Percentiles rank a stretch among this genome's conserved stretches.
Conservation (phyloP, 2,797 vertebrate genomes). For the Apodemus agrarius region DNA sequence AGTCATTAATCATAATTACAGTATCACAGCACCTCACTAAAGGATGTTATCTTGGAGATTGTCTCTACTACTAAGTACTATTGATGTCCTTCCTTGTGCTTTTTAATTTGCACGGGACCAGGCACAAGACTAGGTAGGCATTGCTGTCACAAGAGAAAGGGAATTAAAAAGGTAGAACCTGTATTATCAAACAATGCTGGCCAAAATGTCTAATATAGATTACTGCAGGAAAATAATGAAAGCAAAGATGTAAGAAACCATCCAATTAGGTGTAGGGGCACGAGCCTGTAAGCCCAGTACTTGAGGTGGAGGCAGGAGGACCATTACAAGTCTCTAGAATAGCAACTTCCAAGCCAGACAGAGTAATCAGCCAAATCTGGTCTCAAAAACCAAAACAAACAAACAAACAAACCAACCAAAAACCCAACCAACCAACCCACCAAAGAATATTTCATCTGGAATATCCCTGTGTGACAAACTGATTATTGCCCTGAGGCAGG, state of each 20-base stretch:
- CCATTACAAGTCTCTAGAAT: background rate
- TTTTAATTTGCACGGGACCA: background rate
- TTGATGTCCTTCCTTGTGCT: background rate
- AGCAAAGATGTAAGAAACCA: background rate
- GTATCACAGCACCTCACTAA: background rate
- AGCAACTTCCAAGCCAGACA: background rate
- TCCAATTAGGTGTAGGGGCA: background rate
- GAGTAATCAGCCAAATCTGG: background rate
- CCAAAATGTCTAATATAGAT: slow-evolving; percentile 35
- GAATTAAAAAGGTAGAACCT: slow-evolving; percentile 1
- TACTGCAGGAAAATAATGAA: slow-evolving; percentile 53
- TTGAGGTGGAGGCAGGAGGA: background rate
- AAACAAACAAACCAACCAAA: background rate
- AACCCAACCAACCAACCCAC: background rate
- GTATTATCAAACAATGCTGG: background rate
- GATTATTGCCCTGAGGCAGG: background rate
- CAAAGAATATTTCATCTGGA: background rate
- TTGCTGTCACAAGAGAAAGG: background rate
- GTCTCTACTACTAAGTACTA: background rate
- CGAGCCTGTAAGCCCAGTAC: background rate
- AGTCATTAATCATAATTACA: slow-evolving; percentile 58
- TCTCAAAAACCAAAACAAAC: background rate
- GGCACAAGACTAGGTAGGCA: background rate
- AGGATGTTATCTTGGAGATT: background rate
- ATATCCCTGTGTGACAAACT: background rate